Base-by-base conservation (phyloP, 2,888 invertebrate species). In the Nipponacmea schrenckii region DNA sequence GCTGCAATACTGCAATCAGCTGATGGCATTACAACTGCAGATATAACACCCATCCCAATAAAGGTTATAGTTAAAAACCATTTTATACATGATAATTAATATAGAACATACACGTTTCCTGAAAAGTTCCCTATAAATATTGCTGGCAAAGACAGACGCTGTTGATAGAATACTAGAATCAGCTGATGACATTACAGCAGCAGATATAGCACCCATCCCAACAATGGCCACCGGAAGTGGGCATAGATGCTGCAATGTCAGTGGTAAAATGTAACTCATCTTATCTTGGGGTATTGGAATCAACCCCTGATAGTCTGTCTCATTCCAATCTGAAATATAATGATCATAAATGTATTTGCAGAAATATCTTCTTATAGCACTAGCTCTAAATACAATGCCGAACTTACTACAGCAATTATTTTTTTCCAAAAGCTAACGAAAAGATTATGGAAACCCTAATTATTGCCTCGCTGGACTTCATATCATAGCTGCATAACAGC, bases 21-120 rank as follows among this genome's bases (percentile, higher is more conserved):
- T 0, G 79, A 79, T 20, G 79, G 78, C 79, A 79, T 79, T 12
- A 79, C 79, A 12, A 77, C 79, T n/a, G 79, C 79, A n/a, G 75
- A 72, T 17, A 79, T 70, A 10, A 77, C 79, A 2, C 79, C 79
- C 10, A 79, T 68, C 39, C 78, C n/a, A n/a, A n/a, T n/a, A n/a
- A n/a, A n/a, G n/a, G n/a, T n/a, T n/a, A n/a, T n/a, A n/a, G n/a
- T n/a, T n/a, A n/a, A n/a, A 17, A 5, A 24, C 14, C 15, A 26
- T 26, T 39, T 64, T 4, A 27, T 27, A 64, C 31, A 31, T 31
- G 31, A 31, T 31, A 3, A 2, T 64, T 24, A 64, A 20, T 64
- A 3, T 3, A 12, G 31, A 27, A 77, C 74, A 48, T 64, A 79
- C 79, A 73, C 71, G 68, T 20, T 72, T 74, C 50, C 77, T 64